Evolutionary conservation across 2,113 vertebrate genomes (phyloP).

Genomic region (Aspiorhynchus laticeps): DNA sequence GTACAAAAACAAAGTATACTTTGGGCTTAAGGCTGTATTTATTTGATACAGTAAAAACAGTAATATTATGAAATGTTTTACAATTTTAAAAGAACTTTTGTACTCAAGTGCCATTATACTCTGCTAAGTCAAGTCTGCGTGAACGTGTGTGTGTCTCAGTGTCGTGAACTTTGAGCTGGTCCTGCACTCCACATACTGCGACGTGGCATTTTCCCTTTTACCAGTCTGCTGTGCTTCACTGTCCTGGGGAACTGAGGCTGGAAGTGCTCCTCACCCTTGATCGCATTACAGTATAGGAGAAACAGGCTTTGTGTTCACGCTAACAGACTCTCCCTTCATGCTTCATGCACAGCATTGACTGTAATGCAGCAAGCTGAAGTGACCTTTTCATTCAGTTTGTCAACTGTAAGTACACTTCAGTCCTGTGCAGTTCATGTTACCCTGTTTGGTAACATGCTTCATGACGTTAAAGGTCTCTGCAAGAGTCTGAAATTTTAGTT

Average conservation of each 20-base stretch:
- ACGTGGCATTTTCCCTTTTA: slow-evolving; percentile 34
- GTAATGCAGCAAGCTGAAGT: slow-evolving; percentile 3
- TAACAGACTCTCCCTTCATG: slow-evolving; percentile 34
- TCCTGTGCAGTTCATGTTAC: background rate
- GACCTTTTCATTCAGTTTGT: slow-evolving; percentile 24
- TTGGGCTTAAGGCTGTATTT: no score
- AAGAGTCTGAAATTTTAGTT: no score
- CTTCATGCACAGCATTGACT: background rate
- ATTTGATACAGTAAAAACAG: no score
- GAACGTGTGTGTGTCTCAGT: background rate
- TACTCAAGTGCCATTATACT: no score
- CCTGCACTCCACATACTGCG: slow-evolving; percentile 20
- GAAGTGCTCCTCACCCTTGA: slow-evolving; percentile 33
- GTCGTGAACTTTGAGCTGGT: slow-evolving; percentile 41
- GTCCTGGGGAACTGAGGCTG: slow-evolving; percentile 24
- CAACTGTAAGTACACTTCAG: slow-evolving; percentile 7
- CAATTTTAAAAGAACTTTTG: no score
- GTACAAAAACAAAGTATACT: no score
- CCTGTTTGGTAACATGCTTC: background rate
- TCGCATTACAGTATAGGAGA: slow-evolving; percentile 45
- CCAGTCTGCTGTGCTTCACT: background rate
- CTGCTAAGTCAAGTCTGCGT: no score
- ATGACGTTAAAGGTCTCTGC: no score
- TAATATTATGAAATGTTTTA: no score
- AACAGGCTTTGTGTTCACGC: slow-evolving; percentile 20